phyloP scores from a whole-genome alignment of 2,888 invertebrate genomes.

The Fragum whitleyi region DNA sequence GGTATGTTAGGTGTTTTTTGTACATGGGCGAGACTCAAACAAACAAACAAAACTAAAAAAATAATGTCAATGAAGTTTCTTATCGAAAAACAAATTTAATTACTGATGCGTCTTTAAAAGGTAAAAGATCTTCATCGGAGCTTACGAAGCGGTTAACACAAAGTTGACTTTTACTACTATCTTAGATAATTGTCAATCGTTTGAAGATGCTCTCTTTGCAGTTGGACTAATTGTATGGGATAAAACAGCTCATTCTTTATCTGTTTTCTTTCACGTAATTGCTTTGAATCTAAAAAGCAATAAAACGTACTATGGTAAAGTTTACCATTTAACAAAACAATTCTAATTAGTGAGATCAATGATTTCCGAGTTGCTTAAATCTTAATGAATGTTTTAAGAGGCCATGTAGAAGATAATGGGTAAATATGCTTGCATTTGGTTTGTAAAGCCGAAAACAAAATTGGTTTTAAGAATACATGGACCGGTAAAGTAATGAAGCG shows the following conservation, averaged over 20 bases:
- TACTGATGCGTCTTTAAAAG: too few relatives aligned
- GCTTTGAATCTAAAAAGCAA: constrained; percentile 5
- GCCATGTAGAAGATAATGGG: too few relatives aligned
- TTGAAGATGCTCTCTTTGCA: not conserved
- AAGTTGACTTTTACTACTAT: not conserved
- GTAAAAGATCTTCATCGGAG: not conserved
- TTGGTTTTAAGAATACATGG: too few relatives aligned
- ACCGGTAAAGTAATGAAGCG: too few relatives aligned
- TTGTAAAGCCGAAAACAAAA: too few relatives aligned
- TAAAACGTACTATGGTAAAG: not conserved
- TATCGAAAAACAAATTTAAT: too few relatives aligned
- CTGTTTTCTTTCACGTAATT: constrained; percentile 2
- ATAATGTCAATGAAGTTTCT: too few relatives aligned
- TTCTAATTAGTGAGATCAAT: not conserved
- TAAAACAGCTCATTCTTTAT: not conserved
- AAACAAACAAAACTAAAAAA: too few relatives aligned
- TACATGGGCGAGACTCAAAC: too few relatives aligned
- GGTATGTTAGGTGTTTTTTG: too few relatives aligned
- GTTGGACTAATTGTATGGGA: not conserved
- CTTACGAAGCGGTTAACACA: not conserved
- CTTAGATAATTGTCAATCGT: not conserved
- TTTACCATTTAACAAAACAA: not conserved
- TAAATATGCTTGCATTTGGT: too few relatives aligned
- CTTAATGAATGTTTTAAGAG: too few relatives aligned
- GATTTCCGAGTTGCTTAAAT: not conserved